Conservation (phyloP, 2,113 vertebrate genomes). For the Toxotes chatareus region DNA sequence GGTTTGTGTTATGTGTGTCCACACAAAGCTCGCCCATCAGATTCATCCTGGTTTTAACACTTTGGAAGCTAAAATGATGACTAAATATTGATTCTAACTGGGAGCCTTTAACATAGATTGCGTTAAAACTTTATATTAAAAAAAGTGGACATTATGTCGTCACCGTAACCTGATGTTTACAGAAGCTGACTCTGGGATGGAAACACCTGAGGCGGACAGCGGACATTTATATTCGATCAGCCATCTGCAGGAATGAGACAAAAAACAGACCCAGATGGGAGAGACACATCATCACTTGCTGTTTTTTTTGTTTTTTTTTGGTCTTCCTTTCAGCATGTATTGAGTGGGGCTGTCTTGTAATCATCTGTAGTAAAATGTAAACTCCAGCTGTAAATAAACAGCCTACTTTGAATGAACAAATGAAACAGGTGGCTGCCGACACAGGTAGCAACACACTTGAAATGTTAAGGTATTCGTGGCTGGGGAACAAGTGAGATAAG, state of each 20-base stretch:
- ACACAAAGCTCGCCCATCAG: too few species aligned
- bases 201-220: background rate
- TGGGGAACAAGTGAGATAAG: slow-evolving; percentile 38
- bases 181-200: background rate
- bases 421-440: slow-evolving; percentile 39
- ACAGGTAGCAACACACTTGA: slow-evolving; percentile 33
- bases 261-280: background rate
- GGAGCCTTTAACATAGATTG: background rate
- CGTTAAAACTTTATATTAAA: too few species aligned
- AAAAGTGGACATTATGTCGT: background rate
- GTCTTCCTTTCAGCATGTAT: background rate
- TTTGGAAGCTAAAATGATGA: too few species aligned
- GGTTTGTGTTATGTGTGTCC: background rate
- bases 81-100: background rate
- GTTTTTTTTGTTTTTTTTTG: background rate
- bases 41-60: too few species aligned
- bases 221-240: slow-evolving; percentile 8
- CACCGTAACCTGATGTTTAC: background rate
- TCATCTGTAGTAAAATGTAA: background rate
- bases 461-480: slow-evolving; percentile 40
- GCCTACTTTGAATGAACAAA: background rate
- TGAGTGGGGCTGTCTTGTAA: background rate
- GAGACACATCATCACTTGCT: background rate
- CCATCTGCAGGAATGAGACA: background rate
- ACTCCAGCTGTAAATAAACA: background rate